Conservation (phyloP, 2,113 vertebrate genomes). For the Okapia johnstoni region DNA sequence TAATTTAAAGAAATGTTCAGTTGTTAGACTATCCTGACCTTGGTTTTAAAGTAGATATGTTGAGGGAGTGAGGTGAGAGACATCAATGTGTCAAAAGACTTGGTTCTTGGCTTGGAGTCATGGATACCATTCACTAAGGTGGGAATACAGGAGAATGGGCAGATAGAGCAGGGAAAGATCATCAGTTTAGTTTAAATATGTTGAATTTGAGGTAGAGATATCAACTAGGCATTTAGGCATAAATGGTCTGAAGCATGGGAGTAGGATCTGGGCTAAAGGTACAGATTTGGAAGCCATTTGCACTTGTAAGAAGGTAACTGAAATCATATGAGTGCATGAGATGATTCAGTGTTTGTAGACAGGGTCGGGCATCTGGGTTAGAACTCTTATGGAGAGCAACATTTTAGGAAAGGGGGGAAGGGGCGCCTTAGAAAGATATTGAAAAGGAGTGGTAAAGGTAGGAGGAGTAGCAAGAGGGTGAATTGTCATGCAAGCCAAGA, state of each 20-base stretch:
- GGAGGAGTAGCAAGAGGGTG: not conserved
- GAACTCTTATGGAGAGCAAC: not conserved
- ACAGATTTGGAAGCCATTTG: not conserved
- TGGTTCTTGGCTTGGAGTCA: not conserved
- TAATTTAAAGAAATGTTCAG: not conserved
- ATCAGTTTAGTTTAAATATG: not conserved
- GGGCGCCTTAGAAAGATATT: not conserved
- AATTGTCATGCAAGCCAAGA: not conserved
- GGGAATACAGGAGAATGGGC: not conserved
- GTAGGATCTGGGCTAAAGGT: not conserved
- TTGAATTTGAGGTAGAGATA: not conserved
- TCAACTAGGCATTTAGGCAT: not conserved
- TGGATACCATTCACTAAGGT: not conserved
- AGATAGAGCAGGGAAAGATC: not conserved
- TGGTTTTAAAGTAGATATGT: conserved; percentile 8
- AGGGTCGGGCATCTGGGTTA: not conserved
- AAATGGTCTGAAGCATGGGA: not conserved
- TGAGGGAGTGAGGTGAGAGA: not conserved
- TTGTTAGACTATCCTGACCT: not conserved
- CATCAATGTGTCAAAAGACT: not conserved
- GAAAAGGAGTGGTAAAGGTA: not conserved
- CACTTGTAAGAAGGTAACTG: not conserved
- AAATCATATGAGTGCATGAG: not conserved
- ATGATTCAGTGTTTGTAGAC: not conserved
- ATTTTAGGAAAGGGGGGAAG: not conserved